Conservation (phyloP, 2,797 vertebrate species). For the Melanotaenia nigrans region DNA sequence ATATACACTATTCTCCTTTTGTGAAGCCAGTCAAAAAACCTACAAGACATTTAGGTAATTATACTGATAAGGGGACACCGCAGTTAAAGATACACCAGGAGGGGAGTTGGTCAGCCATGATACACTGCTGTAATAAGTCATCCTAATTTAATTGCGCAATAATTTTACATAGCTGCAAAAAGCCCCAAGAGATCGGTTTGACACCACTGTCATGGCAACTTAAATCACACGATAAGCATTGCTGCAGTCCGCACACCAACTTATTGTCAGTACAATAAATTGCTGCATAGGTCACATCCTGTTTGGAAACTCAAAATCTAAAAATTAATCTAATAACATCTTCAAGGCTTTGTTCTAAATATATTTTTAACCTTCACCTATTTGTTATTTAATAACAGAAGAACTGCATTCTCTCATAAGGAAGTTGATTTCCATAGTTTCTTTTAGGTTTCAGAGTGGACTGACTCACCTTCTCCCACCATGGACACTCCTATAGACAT, state of each 20-base stretch:
- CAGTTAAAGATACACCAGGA: not conserved
- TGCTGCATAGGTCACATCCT: not conserved
- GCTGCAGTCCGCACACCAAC: too few species aligned
- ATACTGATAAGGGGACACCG: not conserved
- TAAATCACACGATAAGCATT: not conserved
- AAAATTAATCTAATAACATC: too few species aligned
- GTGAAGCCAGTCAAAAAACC: too few species aligned
- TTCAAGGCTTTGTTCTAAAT: too few species aligned
- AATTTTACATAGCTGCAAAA: not conserved
- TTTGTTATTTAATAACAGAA: not conserved
- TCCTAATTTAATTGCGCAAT: not conserved
- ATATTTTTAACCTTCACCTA: not conserved
- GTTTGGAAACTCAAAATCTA: not conserved
- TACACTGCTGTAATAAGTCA: too few species aligned
- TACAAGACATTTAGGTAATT: not conserved
- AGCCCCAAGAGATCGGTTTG: not conserved
- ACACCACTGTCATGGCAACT: not conserved
- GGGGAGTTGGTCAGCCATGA: not conserved
- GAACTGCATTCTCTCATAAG: not conserved
- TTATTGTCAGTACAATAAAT: not conserved
- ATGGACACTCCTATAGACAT: conserved; percentile 97
- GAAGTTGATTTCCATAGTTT: not conserved
- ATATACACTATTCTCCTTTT: too few species aligned
- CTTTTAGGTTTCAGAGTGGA: not conserved
- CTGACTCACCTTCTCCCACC: conserved; percentile 89